Evolutionary conservation across 2,888 invertebrate species (phyloP).

Genomic region (Fragum fragum): DNA sequence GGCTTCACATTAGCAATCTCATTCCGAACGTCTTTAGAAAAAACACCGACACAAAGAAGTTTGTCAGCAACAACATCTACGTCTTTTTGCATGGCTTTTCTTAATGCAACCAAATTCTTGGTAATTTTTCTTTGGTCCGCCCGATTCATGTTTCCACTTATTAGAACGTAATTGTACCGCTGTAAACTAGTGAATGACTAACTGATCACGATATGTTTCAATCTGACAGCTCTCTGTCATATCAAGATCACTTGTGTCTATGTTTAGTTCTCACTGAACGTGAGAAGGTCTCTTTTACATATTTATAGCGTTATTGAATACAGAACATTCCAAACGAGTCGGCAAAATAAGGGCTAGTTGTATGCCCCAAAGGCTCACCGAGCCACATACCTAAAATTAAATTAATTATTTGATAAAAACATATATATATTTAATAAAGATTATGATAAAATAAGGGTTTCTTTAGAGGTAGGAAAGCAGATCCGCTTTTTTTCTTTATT

Average conservation of each 20-base stretch:
- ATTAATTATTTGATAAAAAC: too few relatives aligned
- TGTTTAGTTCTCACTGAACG: background rate
- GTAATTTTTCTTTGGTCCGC: slow-evolving; percentile 57
- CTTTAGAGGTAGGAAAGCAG: too few relatives aligned
- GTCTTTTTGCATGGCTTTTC: slow-evolving; percentile 50
- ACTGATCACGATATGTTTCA: background rate
- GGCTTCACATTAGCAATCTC: slow-evolving; percentile 41
- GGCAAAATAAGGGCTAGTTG: background rate
- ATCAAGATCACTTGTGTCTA: background rate
- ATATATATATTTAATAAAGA: too few relatives aligned
- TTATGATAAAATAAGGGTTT: too few relatives aligned
- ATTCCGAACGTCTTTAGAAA: slow-evolving; percentile 25
- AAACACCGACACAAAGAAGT: slow-evolving; percentile 33
- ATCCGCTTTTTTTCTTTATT: too few relatives aligned
- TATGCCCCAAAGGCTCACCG: too few relatives aligned
- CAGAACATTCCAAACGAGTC: background rate
- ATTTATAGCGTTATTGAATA: slow-evolving; percentile 14
- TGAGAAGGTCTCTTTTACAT: background rate
- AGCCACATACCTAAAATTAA: too few relatives aligned
- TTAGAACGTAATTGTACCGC: too few relatives aligned
- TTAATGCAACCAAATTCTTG: slow-evolving; percentile 47
- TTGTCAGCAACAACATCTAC: slow-evolving; percentile 36
- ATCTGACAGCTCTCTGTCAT: background rate
- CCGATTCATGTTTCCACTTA: slow-evolving; percentile 42
- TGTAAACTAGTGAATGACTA: too few relatives aligned